Conservation (phyloP, 2,797 vertebrate genomes). For the Gadopsis bispinosus region DNA sequence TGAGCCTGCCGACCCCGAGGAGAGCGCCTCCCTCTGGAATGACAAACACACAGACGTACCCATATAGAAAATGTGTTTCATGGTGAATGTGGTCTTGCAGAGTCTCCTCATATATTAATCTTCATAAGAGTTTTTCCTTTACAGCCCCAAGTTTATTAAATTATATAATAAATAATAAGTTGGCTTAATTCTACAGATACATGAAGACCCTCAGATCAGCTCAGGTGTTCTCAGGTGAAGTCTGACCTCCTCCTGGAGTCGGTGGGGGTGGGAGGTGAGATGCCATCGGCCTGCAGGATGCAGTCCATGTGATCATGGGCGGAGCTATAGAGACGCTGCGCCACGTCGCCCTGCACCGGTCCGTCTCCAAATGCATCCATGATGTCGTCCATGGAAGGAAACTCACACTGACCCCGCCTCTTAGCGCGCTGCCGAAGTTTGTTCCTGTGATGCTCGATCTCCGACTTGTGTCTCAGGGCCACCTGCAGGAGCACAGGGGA, state of each 20-base stretch:
- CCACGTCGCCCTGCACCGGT: constrained; percentile 84
- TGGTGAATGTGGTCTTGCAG: neutral
- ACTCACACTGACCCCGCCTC: constrained; percentile 95
- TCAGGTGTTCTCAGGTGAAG: neutral
- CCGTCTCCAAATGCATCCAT: constrained; percentile 90
- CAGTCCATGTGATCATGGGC: constrained; percentile 98
- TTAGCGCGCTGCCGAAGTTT: constrained; percentile 96
- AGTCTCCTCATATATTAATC: neutral
- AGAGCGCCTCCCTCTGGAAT: constrained; percentile 89
- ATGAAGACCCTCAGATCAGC: neutral
- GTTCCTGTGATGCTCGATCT: constrained; percentile 97
- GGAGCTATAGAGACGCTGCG: constrained; percentile 92
- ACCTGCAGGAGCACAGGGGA: constrained; percentile 77
- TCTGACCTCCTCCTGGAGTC: constrained; percentile 92
- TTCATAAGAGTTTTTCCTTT: neutral
- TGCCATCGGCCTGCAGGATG: constrained; percentile 90
- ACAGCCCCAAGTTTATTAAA: neutral
- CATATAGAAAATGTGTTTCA: neutral
- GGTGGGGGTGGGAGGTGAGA: constrained; percentile 87
- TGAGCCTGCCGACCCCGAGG: constrained; percentile 90
- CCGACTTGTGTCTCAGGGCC: constrained; percentile 95
- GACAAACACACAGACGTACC: neutral
- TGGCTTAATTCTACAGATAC: neutral
- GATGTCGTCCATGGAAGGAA: constrained; percentile 96
- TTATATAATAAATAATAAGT: neutral